Evolutionary conservation across 2,113 vertebrate genomes (phyloP), one percentile per base, ranked within the genome.

Genomic region (Prunella fulvescens): DNA sequence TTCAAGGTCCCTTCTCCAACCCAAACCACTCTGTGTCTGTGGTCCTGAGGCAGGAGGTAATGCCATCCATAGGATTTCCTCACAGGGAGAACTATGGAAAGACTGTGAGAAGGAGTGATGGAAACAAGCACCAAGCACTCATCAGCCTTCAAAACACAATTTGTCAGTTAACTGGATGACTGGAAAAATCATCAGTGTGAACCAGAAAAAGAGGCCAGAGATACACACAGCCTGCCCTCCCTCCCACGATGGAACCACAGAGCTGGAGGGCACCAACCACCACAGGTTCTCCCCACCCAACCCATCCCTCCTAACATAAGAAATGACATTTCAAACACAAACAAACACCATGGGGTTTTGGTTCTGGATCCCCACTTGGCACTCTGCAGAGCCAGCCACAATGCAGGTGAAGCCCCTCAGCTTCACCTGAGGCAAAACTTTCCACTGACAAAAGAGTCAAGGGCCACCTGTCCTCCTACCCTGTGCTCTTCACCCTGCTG

Each of bases 31-130:
- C 29, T 10, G 9, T 35, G 28, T 24, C 33, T 47, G 23, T 54
- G 48, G 33, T 56, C 19, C 76, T 17, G 31, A 51, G 24, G 67
- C 31, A 73, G 72, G 19, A 80, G 22, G 18, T 4, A 65, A 69
- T 0, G 3, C 12, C 2, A 9, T 20, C 29, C 31, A 37, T 3
- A 8, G 25, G 6, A 12, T 37, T 17, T 74, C 60, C 56, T 81
- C 48, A 24, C 0, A 2, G 28, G 50, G 40, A 17, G 10, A 77
- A 26, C 45, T 54, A 57, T 0, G 0, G 33, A 72, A 31, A 69
- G 28, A 51, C 19, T 6, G 24, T 25, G 42, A 92, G 29, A 31
- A 65, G 19, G 1, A 76, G 4, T 3, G 2, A 80, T 4, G 13
- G 25, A 76, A 96, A 69, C 4, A 11, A 69, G 48, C 44, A 66